A percentile compares a stretch with the other conserved stretches of the same genome.
Evolutionary conservation across 2,113 vertebrate species (phyloP).

Genomic region (Coturnix japonica): DNA sequence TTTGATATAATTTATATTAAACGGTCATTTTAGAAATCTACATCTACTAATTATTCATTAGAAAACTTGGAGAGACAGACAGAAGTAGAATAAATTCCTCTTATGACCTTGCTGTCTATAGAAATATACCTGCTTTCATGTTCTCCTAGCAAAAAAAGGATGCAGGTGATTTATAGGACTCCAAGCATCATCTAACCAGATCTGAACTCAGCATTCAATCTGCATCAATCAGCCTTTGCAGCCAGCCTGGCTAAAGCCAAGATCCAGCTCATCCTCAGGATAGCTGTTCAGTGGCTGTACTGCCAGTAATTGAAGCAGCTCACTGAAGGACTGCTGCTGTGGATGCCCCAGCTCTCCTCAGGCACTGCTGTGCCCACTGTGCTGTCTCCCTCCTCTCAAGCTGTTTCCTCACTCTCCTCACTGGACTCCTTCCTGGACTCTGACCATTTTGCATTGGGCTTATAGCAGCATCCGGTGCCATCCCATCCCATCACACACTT

Average conservation of each 20-base stretch:
- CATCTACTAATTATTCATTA: constrained; percentile 59
- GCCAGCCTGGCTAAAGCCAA: neutral
- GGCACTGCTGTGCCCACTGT: rapidly evolving
- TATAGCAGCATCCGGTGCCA: neutral
- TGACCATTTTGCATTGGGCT: neutral
- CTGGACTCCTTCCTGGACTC: neutral
- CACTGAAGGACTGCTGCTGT: neutral
- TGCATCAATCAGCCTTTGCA: neutral
- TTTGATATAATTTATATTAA: constrained; percentile 52
- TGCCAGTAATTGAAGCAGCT: neutral
- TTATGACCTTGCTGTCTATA: neutral
- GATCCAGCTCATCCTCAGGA: neutral
- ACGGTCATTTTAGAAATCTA: constrained; percentile 43
- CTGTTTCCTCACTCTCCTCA: neutral
- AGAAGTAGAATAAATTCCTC: constrained; percentile 14
- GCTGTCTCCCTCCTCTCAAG: neutral
- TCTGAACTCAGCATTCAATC: neutral
- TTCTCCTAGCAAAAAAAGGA: neutral
- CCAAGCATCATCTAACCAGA: neutral
- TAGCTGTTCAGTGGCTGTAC: neutral
- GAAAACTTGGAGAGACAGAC: constrained; percentile 19
- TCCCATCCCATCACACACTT: neutral
- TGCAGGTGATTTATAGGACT: neutral
- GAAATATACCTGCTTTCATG: constrained; percentile 4
- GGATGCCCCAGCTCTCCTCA: neutral